Base-by-base conservation (phyloP, 1,140 invertebrate genomes). In the Diachasma alloeum region DNA sequence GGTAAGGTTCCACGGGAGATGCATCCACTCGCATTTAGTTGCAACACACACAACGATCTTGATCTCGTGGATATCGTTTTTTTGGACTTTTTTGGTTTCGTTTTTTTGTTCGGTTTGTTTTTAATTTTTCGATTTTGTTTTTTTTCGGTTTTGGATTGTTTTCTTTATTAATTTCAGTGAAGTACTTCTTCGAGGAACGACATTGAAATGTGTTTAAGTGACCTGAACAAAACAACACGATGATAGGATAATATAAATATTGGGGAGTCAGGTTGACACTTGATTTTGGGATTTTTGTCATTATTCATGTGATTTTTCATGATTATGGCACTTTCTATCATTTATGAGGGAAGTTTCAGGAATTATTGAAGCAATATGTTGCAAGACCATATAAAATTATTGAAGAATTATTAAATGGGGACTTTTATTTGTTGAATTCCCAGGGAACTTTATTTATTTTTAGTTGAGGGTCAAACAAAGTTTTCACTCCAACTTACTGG, bases 11-110 rank as follows among this genome's bases (percentile, higher is more conserved):
- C 88, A 88, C 83, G 83, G 88, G 88, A 88, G 88, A 73, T 86
- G 88, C 88, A 89, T 90, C 87, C 88, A 89, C 87, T 89, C 89
- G 87, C 87, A 85, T 90, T 89, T 89, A 89, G 89, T 89, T 85
- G 87, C 87, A 90, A 89, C 86, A 90, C 88, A 90, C 89, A 90
- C 86, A 90, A 90, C 89, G 89, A 89, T 89, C 88, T 90, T 88
- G 87, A 89, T 90, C 88, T 90, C 89, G 85, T 90, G 88, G 87
- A 88, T 89, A 90, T 90, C 88, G 88, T 90, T 90, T 87, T 84
- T 48, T 42, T 59, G 69, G 69, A 19, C 31, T 77, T 73, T 73
- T 72, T 72, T 77, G 39, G 31, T 31, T 72, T 46, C 66, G 19
- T 15, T 68, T 68, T 68, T 68, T 73, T 44, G 63, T 68, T 73